Base-by-base conservation (phyloP, 2,797 vertebrate species). In the Miichthys miiuy region DNA sequence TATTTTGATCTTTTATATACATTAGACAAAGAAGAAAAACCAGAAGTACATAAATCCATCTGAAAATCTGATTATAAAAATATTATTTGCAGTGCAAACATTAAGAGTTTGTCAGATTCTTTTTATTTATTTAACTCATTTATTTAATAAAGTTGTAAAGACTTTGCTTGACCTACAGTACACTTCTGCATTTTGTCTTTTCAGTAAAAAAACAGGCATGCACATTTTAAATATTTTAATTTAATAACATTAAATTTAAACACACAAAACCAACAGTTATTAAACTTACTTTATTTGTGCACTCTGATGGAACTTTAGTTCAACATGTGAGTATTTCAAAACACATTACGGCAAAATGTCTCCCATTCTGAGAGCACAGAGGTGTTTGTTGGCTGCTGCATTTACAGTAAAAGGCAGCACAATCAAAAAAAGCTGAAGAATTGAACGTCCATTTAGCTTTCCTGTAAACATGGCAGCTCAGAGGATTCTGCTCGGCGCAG, bases 351-450 rank as follows among this genome's bases (percentile, higher is more conserved):
- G 18, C 21, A 42, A 61, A 52, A 34, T 52, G n/a, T n/a, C 14
- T 48, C 2, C 9, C 27, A 41, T 48, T 30, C 8, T 72, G 13
- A 47, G 6, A 13, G 4, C n/a, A 60, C 10, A 14, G 5, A 71
- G 21, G n/a, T 38, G 25, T 48, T 55, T 71, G 41, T 5, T 65
- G 46, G 21, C 6, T 18, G 11, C 38, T 51, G 2, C 16, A 77
- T 41, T 60, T 44, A 27, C 42, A 13, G 16, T 23, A 51, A 81
- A 75, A 60, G n/a, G 58, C 14, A 25, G 25, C 1, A 21, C 48
- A 44, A 61, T 62, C 13, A 63, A 25, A 50, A 52, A 57, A 57
- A 25, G 23, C 68, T 68, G 44, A 58, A 64, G 68, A 55, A 72
- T 76, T n/a, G 5, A 62, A 27, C 47, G 34, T 76, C 46, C 64